Base-by-base conservation (phyloP, 1,140 invertebrate genomes). In the Brevipalpus yothersi region DNA sequence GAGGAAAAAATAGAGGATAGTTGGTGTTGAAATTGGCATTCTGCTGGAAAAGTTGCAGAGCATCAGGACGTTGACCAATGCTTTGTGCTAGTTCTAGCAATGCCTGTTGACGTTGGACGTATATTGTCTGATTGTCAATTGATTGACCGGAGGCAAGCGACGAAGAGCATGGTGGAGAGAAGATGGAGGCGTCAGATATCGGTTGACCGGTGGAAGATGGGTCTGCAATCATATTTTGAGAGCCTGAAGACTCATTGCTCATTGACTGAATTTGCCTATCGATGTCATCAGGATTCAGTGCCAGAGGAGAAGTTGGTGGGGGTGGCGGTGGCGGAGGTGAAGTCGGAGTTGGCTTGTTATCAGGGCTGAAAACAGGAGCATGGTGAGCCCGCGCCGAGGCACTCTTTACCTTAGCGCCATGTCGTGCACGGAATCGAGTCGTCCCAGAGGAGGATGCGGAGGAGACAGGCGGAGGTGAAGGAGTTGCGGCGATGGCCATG, bases 71-170 rank as follows among this genome's bases (percentile, higher is more conserved):
- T 5, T 53, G 51, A 41, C 59, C 62, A 21, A 65, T 42, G 56
- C 58, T 63, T 55, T 63, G 64, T 39, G 62, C 58, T n/a, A 62
- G 58, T 61, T 65, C 65, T 2, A 64, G 65, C 45, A 64, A 62
- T 53, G 68, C 66, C 41, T 69, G 67, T 51, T 69, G 68, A 53
- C 68, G 68, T 45, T 66, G 64, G 21, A 66, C 61, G 23, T 68
- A 65, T 31, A 41, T 17, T 9, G 56, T 58, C 45, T 58, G 56
- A 42, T 42, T 31, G 13, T 15, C 9, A 21, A 21, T 42, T 17
- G 19, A 59, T 45, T 17, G 43, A 12, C 12, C 12, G 8, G 43
- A 45, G 43, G 43, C 12, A 3, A 17, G n/a, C 2, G 43, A 45
- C 43, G 43, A 45, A 17, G 43, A 45, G n/a, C 12, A 45, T 3